Conservation (phyloP, 2,797 vertebrate genomes). For the Melanotaenia maccullochi region DNA sequence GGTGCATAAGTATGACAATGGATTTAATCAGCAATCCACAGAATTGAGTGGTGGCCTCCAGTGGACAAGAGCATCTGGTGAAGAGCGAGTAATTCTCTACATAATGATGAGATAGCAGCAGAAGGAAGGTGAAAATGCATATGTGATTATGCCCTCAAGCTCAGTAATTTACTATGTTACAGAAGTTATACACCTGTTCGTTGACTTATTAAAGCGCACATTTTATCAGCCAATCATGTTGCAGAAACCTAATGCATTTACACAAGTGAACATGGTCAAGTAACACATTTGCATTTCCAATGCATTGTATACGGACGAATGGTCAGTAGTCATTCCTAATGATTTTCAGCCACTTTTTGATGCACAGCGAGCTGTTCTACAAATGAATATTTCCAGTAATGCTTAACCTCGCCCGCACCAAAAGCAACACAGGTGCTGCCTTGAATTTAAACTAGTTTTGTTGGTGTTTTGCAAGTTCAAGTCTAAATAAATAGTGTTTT, state of each 20-base stretch:
- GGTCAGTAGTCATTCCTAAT: not conserved
- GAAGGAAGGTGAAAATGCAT: not conserved
- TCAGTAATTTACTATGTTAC: slow-evolving; percentile 19
- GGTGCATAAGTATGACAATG: slow-evolving; percentile 35
- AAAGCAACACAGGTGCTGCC: not conserved
- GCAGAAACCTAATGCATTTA: not conserved
- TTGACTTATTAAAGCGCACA: not conserved
- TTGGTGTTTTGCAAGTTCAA: not conserved
- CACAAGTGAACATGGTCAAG: not conserved
- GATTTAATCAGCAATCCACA: slow-evolving; percentile 51
- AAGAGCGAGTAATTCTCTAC: slow-evolving; percentile 11
- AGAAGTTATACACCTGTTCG: slow-evolving; percentile 8
- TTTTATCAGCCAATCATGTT: slow-evolving; percentile 13
- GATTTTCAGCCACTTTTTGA: not conserved
- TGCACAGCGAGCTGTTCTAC: not conserved
- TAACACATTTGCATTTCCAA: not conserved
- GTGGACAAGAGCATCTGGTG: slow-evolving; percentile 46
- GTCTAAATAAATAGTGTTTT: not conserved
- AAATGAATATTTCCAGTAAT: no score
- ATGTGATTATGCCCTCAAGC: slow-evolving; percentile 21
- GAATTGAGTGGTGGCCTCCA: slow-evolving; percentile 40
- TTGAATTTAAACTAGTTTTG: no score
- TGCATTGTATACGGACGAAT: not conserved
- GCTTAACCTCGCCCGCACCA: not conserved
- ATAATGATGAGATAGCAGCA: slow-evolving; percentile 21